phyloP scores from a whole-genome alignment of 2,888 invertebrate species.

The Watsonalla cultraria region DNA sequence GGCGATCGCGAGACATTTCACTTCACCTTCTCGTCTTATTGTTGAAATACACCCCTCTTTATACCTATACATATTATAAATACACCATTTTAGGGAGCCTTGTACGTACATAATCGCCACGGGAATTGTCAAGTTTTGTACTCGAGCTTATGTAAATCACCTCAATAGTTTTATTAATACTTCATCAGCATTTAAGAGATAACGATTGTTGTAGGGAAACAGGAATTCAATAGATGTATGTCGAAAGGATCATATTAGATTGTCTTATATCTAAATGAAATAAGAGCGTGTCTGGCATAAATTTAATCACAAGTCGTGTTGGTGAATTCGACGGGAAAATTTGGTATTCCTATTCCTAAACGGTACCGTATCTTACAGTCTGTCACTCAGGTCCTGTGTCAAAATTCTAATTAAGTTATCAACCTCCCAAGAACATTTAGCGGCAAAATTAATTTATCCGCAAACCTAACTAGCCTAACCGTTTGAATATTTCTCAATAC shows the following conservation, averaged over 20 bases:
- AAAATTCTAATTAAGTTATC: conserved; percentile 28
- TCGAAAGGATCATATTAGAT: neutral
- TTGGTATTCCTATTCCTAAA: conserved; percentile 13
- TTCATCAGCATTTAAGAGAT: neutral
- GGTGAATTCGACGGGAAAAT: conserved; percentile 4
- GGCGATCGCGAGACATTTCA: neutral
- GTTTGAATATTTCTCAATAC: no score
- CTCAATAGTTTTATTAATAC: no score
- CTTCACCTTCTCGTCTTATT: neutral
- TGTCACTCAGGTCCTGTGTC: conserved; percentile 24
- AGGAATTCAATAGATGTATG: neutral
- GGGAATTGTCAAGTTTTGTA: no score
- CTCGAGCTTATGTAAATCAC: no score
- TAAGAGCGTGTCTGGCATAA: conserved; percentile 13
- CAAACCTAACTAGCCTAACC: no score
- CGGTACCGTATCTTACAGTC: conserved; percentile 8
- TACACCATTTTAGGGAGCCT: no score
- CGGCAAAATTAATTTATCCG: conserved; percentile 20
- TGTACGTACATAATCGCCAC: no score
- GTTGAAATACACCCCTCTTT: neutral
- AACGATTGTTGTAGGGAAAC: no score
- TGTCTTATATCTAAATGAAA: conserved; percentile 15
- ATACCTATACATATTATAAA: no score
- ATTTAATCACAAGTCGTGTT: conserved; percentile 20
- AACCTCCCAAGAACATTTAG: conserved; percentile 15